These are phyloP conservation scores for pig (Sus scrofa) DNA, from an alignment of 2,113 vertebrate species.

Conservation along the genomic window DNA sequence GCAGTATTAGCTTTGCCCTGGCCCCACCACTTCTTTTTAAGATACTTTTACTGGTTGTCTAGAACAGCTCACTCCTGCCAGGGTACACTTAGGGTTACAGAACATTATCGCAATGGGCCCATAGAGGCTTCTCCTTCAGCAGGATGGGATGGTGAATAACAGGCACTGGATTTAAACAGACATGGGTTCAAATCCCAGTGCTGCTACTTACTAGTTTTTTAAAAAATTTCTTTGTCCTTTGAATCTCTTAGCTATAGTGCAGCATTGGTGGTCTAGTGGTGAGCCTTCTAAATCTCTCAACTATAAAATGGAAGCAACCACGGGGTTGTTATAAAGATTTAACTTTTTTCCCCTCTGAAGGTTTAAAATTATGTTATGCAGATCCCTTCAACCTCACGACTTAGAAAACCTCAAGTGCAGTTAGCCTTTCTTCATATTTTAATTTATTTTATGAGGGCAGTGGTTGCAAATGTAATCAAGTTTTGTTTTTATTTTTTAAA, in stretches of 20 bases:
- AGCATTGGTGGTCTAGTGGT: no score
- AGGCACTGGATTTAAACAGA: background rate
- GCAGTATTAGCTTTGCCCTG: background rate
- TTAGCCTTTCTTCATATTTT: conserved; percentile 59
- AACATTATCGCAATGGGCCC: background rate
- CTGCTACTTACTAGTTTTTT: conserved; percentile 28
- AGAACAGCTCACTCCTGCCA: background rate
- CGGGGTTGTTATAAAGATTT: background rate
- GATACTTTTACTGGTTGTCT: background rate
- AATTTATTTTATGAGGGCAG: conserved; percentile 45
- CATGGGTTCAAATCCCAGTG: conserved; percentile 32
- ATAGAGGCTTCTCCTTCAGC: background rate
- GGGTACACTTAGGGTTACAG: background rate
- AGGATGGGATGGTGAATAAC: background rate
- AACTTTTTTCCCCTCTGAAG: background rate
- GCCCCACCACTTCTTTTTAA: background rate
- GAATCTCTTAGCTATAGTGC: background rate
- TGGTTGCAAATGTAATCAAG: background rate
- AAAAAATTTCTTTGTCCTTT: background rate
- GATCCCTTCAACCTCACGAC: background rate
- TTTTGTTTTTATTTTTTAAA: background rate
- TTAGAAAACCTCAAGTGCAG: conserved; percentile 42
- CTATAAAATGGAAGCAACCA: background rate
- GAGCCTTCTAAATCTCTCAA: background rate
- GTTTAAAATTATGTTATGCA: conserved; percentile 33